Evolutionary conservation across 2,113 vertebrate genomes (phyloP).

Genomic region (Oncorhynchus clarkii): DNA sequence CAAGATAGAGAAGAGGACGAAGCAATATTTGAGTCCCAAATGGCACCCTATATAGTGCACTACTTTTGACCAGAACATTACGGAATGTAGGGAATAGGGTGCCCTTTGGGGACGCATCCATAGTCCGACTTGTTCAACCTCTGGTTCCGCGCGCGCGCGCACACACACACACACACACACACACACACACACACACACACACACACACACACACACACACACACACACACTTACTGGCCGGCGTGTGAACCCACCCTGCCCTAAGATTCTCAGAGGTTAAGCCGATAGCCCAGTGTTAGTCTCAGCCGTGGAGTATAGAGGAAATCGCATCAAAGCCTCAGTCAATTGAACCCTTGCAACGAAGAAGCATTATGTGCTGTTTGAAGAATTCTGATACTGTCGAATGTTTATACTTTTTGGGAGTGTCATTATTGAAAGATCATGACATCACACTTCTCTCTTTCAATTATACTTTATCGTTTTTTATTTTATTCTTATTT

Average conservation of each 20-base stretch:
- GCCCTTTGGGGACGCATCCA: slow-evolving; percentile 10
- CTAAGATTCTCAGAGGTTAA: slow-evolving; percentile 18
- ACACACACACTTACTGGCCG: neutral
- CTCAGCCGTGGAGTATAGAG: slow-evolving; percentile 20
- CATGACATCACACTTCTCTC: too few relatives aligned
- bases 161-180: neutral
- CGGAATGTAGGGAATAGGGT: too few relatives aligned
- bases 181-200: neutral
- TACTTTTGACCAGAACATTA: too few relatives aligned
- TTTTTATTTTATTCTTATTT: too few relatives aligned
- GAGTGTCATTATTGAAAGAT: too few relatives aligned
- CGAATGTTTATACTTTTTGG: too few relatives aligned
- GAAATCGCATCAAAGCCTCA: slow-evolving; percentile 38
- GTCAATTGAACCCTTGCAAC: neutral
- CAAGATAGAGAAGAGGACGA: slow-evolving; percentile 22
- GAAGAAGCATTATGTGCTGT: too few relatives aligned
- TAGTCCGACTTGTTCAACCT: slow-evolving; percentile 27
- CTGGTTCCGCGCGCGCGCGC: neutral
- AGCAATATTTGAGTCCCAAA: too few relatives aligned
- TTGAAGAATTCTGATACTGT: too few relatives aligned
- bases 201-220: neutral
- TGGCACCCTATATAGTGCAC: too few relatives aligned
- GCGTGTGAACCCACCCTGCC: slow-evolving; percentile 30
- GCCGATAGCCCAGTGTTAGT: slow-evolving; percentile 33
- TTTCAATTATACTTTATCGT: too few relatives aligned